Evolutionary conservation across 2,113 vertebrate species (phyloP).

Genomic region (Galbula dea): DNA sequence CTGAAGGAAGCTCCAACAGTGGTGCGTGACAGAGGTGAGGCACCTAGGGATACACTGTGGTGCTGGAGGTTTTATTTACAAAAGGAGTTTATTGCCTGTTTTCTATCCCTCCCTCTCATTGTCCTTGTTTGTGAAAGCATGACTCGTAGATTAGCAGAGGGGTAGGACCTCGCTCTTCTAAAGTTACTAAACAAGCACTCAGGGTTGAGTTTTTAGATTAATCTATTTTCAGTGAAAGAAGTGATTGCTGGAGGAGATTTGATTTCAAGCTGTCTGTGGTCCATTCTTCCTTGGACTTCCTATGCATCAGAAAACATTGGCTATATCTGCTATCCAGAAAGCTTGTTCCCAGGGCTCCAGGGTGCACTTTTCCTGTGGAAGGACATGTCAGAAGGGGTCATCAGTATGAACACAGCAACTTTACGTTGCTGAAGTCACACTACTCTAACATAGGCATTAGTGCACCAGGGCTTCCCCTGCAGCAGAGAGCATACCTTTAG

Average conservation of each 20-base stretch:
- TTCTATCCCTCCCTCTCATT: conserved; percentile 15
- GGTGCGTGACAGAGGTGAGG: background rate
- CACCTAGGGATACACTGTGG: background rate
- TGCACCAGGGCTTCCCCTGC: background rate
- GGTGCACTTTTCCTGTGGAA: background rate
- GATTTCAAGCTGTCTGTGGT: background rate
- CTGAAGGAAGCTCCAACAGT: background rate
- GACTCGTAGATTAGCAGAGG: background rate
- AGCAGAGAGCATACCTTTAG: background rate
- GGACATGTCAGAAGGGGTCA: background rate
- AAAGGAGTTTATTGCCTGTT: conserved; percentile 35
- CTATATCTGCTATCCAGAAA: background rate
- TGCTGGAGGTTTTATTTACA: conserved; percentile 11
- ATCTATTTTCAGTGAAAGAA: conserved; percentile 23
- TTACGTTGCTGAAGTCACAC: background rate
- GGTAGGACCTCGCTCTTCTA: background rate
- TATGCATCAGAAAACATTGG: background rate
- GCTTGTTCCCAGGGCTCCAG: background rate
- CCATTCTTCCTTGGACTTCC: background rate
- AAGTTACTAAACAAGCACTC: conserved; percentile 29
- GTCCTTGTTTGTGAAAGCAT: conserved; percentile 42
- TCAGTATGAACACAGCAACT: rapidly evolving
- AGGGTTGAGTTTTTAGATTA: background rate
- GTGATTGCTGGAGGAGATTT: conserved; percentile 18
- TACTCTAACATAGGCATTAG: background rate